These are phyloP conservation scores for Chaetophractus vellerosus DNA, from an alignment of 2,797 vertebrate genomes.

Conservation along the genomic window DNA sequence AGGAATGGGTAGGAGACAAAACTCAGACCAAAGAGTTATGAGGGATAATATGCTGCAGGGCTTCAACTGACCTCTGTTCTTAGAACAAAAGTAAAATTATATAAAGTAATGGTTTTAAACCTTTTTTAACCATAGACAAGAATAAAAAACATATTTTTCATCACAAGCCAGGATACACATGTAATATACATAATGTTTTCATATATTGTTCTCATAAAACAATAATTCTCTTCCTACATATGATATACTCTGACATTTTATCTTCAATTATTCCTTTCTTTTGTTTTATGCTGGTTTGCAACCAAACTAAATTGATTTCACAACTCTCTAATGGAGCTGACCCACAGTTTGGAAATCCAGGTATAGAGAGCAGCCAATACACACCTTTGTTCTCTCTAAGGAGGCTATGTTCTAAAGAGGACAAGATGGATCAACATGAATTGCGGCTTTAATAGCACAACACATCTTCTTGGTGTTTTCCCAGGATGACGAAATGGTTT, in stretches of 20 bases:
- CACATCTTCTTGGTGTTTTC: not conserved
- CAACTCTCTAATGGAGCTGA: not conserved
- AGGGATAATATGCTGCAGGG: not conserved
- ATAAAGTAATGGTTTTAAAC: not conserved
- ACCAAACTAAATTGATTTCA: not conserved
- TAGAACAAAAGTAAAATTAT: not conserved
- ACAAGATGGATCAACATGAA: not conserved
- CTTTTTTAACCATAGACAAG: not conserved
- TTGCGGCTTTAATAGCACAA: not conserved
- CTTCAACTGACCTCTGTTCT: not conserved
- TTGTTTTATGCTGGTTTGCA: not conserved
- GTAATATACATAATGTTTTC: not conserved
- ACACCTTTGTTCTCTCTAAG: not conserved
- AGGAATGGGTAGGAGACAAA: not conserved
- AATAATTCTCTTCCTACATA: not conserved
- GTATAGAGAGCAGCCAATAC: not conserved
- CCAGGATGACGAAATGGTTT: not conserved
- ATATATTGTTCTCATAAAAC: not conserved
- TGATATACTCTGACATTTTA: not conserved
- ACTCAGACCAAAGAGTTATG: not conserved
- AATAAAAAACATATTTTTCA: constrained; percentile 20
- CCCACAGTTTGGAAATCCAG: not conserved
- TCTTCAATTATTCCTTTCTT: constrained; percentile 5
- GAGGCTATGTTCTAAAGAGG: not conserved
- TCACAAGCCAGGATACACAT: not conserved